Percentiles rank a stretch among this genome's conserved stretches.
Evolutionary conservation across 2,797 vertebrate genomes (phyloP).

Genomic region (Trachops cirrhosus): DNA sequence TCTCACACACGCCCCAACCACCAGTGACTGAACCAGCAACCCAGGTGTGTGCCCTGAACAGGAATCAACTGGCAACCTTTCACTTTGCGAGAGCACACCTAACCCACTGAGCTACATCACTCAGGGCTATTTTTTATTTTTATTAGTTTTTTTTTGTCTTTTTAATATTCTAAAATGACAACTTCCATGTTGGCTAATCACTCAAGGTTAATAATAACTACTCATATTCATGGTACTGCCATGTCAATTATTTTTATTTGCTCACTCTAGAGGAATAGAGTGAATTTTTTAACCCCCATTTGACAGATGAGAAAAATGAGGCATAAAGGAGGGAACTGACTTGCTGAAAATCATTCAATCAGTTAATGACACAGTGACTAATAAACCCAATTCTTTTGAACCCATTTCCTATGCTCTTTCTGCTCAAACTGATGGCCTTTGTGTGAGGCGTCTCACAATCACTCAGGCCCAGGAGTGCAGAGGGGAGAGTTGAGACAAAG

Average conservation of each 20-base stretch:
- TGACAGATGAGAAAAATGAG: constrained; percentile 52
- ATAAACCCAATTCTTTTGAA: neutral
- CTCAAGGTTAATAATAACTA: neutral
- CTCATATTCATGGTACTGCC: neutral
- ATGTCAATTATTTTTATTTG: constrained; percentile 14
- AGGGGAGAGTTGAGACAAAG: neutral
- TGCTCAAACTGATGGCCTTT: neutral
- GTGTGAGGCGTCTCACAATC: neutral
- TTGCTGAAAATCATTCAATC: neutral
- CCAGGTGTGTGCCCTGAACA: no score
- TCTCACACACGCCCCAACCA: no score
- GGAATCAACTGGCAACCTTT: no score
- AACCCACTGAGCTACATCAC: no score
- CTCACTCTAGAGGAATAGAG: neutral
- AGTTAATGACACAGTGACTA: neutral
- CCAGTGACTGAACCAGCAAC: no score
- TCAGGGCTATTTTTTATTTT: neutral
- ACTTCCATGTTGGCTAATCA: neutral
- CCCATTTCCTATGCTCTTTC: neutral
- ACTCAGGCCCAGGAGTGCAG: neutral
- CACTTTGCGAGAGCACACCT: no score
- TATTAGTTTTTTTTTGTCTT: neutral
- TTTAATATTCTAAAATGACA: neutral
- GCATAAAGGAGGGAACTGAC: neutral
- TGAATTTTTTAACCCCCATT: neutral